Base-by-base conservation (phyloP, 2,888 invertebrate genomes). In the Drosophila cognata region DNA sequence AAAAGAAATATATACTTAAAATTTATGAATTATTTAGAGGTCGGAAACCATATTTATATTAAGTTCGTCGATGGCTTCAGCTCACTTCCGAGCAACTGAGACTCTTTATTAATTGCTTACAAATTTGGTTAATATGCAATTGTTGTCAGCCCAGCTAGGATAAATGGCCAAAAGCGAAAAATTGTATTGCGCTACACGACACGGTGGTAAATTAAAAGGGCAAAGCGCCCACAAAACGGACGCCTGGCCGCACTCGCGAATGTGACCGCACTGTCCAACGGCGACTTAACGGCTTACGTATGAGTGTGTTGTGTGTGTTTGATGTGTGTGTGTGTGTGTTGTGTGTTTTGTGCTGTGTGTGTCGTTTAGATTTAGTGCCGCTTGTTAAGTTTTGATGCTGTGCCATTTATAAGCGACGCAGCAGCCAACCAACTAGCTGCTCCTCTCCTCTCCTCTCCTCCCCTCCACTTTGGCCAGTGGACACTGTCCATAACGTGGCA, bases 351-450 rank as follows among this genome's bases (percentile, higher is more conserved):
- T 67, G 58, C 70, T 65, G 56, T 66, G 83, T 74, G 76, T 73
- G 88, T 80, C 90, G 85, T 89, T 89, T 88, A 90, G 90, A 88
- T 89, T 88, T 90, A 88, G 90, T 88, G 90, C 82, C 89, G 90
- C 90, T 87, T 88, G 90, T 89, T 89, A 90, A 82, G 88, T 87
- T 90, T 82, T 90, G 87, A 87, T 90, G 89, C 80, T 56, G 65
- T 75, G 82, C 80, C 88, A 87, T 90, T 87, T 87, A 86, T 87
- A 89, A 89, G 68, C 74, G 78, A 60, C 77, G 56, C 57, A 59
- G 25, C 46, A 46, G 46, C 46, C 16, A 46, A 46, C 21, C 46
- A 46, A 46, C 46, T 25, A 3, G 16, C 36, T 5, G 13, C 52
- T 2, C 21, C 31, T 36, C 21, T 33, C 18, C 41, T 28, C 52